Base-by-base conservation (phyloP, 2,797 vertebrate genomes). In the Acrossocheilus wenchowensis region DNA sequence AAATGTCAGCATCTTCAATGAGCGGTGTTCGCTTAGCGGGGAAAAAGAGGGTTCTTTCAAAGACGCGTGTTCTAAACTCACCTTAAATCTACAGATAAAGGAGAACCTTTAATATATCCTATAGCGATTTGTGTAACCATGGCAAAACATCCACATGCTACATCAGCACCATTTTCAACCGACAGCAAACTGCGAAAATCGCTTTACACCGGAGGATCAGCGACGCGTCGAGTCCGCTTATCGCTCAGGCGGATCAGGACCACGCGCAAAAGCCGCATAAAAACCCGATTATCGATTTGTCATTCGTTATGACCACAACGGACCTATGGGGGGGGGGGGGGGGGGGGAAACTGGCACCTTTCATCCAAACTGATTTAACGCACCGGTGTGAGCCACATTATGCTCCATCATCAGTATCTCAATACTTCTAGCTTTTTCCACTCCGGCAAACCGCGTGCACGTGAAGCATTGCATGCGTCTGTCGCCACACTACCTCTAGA, bases 91-190 rank as follows among this genome's bases (percentile, higher is more conserved):
- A 50, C 45, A 9, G 19, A 69, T 69, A n/a, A 34, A 12, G 10
- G 34, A 3, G 4, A 8, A 30, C 23, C 43, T 45, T 45, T 45
- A 45, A 45, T 43, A 2, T 3, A 45, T 45, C 2, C 43, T 43
- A 21, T 19, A 5, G 19, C 41, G 21, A 34, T 66, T 6, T 79
- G 83, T 30, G 74, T n/a, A 68, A 45, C 52, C 54, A 36, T n/a
- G 54, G 26, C 45, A 50, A 52, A 19, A 26, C 41, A 57, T 66
- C 2, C 19, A 48, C 43, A 34, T 36, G 75, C 88, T 83, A 54
- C 88, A 87, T 89, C 88, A 89, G 88, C 86, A 89, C 86, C 86
- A 66, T 79, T 75, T 50, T 81, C 50, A 36, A 54, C 41, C 60
- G 60, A 79, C 30, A 83, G 80, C 68, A 73, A 57, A 36, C 80